phyloP scores from a whole-genome alignment of 2,888 invertebrate species.

The Acanthosoma haemorrhoidale region DNA sequence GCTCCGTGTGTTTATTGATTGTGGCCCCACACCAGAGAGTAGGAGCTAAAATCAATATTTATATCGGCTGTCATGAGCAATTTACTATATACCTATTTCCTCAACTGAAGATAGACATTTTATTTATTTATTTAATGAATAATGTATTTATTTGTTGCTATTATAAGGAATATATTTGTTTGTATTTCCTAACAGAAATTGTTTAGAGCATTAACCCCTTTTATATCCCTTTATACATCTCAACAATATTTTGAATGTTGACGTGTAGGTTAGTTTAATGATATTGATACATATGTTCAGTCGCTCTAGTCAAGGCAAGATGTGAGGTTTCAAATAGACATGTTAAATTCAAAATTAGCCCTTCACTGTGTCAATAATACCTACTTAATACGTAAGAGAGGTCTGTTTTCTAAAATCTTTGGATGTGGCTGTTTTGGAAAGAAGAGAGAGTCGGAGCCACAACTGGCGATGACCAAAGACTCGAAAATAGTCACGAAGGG shows the following conservation, averaged over 20 bases:
- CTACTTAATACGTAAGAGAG: background rate
- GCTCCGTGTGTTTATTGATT: too few relatives aligned
- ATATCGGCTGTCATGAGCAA: too few relatives aligned
- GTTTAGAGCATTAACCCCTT: too few relatives aligned
- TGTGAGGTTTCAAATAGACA: background rate
- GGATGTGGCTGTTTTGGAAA: background rate
- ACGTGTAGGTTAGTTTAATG: background rate
- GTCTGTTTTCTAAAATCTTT: background rate
- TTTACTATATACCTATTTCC: too few relatives aligned
- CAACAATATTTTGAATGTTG: slow-evolving; percentile 41
- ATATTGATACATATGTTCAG: background rate
- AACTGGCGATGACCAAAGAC: background rate
- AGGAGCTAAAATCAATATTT: too few relatives aligned
- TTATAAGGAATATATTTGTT: too few relatives aligned
- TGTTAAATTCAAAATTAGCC: background rate
- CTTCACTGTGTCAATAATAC: background rate
- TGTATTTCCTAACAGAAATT: too few relatives aligned
- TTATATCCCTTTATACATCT: too few relatives aligned
- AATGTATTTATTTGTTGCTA: too few relatives aligned
- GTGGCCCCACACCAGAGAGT: too few relatives aligned
- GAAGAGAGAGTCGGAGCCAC: background rate
- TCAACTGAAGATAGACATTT: too few relatives aligned
- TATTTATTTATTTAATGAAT: too few relatives aligned
- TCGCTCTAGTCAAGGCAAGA: background rate
- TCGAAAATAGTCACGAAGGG: background rate